Percentiles rank a stretch among this genome's conserved stretches.
phyloP scores from a whole-genome alignment of 2,888 invertebrate species.

The Rhamnusium bicolor region DNA sequence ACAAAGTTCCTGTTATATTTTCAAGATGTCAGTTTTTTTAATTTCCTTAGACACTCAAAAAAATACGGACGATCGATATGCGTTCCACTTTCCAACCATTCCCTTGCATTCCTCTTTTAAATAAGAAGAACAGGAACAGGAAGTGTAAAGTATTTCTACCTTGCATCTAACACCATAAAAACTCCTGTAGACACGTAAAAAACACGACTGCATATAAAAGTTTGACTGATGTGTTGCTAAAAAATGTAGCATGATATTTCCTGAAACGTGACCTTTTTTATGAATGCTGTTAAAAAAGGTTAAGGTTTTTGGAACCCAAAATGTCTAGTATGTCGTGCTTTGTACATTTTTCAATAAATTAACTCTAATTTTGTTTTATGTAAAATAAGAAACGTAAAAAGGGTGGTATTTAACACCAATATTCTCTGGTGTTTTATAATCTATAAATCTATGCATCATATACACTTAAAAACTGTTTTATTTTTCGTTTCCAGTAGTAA shows the following conservation, averaged over 20 bases:
- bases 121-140: conserved; percentile 44
- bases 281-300: background rate
- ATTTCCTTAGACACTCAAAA: conserved; percentile 33
- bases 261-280: conserved; percentile 20
- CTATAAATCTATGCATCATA: no score
- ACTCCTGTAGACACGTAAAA: conserved; percentile 1
- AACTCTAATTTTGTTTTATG: no score
- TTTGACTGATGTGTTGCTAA: conserved; percentile 4
- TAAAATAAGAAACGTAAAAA: no score
- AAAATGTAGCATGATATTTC: conserved; percentile 15
- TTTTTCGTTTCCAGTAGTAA: no score
- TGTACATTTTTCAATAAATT: no score
- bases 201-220: background rate
- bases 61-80: conserved; percentile 21
- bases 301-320: background rate
- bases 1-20: conserved; percentile 51
- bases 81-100: conserved; percentile 42
- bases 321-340: no score
- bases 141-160: conserved; percentile 32
- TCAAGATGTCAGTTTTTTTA: conserved; percentile 40
- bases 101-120: conserved; percentile 31
- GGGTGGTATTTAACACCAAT: no score
- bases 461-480: no score
- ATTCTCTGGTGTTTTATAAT: no score
- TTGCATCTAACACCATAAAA: conserved; percentile 17